Evolutionary conservation across 1,140 invertebrate species (phyloP).

Genomic region (Aricia agestis): DNA sequence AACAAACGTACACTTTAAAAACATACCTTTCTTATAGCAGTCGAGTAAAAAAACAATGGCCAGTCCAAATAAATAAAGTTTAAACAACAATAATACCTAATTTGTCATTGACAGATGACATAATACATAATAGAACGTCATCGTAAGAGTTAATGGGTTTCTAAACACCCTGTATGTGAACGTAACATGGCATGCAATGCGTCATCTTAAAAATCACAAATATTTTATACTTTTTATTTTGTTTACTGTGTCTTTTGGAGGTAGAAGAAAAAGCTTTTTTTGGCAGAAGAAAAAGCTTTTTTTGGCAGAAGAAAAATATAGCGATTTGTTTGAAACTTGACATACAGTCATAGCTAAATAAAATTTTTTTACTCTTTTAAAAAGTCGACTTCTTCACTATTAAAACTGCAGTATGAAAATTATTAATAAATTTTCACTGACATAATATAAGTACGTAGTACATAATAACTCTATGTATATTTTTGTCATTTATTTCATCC

Average conservation of each 20-base stretch:
- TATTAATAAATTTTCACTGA: too few species aligned
- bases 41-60: background rate
- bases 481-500: too few species aligned
- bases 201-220: background rate
- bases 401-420: too few species aligned
- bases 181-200: background rate
- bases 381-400: too few species aligned
- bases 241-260: background rate
- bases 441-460: too few species aligned
- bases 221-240: background rate
- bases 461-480: too few species aligned
- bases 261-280: background rate
- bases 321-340: too few species aligned
- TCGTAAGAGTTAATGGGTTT: background rate
- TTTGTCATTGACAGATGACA: slow-evolving; percentile 7
- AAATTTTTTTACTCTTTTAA: too few species aligned
- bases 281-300: background rate
- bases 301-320: too few species aligned
- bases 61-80: background rate
- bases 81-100: slow-evolving; percentile 7
- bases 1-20: too few species aligned
- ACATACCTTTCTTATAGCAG: background rate
- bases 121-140: background rate
- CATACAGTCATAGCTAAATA: too few species aligned
- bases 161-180: slow-evolving; percentile 5